Base-by-base conservation (phyloP, 2,888 invertebrate genomes). In the Drosophila koepferae region DNA sequence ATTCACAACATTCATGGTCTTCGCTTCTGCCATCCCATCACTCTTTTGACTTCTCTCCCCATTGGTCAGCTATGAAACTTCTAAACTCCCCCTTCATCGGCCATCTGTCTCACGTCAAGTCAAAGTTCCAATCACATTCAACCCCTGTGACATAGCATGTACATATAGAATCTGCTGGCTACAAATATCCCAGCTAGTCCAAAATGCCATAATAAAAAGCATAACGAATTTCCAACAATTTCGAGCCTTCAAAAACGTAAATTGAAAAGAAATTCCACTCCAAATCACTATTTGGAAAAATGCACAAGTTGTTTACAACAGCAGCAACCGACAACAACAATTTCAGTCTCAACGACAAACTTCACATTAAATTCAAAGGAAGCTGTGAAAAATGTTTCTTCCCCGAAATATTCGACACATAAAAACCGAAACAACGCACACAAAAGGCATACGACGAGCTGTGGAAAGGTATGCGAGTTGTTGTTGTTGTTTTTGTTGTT, bases 231-330 rank as follows among this genome's bases (percentile, higher is more conserved):
- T 51, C 44, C 12, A 63, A 68, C 69, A 80, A 77, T 76, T 81
- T 79, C 60, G 31, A 59, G 14, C 66, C 79, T 64, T 71, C 63
- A 10, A 58, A 67, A 70, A 23, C n/a, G 40, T 69, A 84, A 79
- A 81, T 80, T 81, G 78, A 79, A 82, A 78, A 73, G 69, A 78
- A 72, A 88, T 54, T 78, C n/a, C n/a, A n/a, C n/a, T n/a, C n/a
- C n/a, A n/a, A n/a, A n/a, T n/a, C n/a, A n/a, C n/a, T n/a, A 83
- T 71, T 85, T 83, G 90, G 80, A 91, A 90, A 85, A 89, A 81
- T 79, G 77, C 75, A 81, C 80, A 87, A 83, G 86, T 80, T 75
- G 74, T 86, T 86, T 86, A 73, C 87, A 80, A 23, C 62, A 49
- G 41, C 68, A 63, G 63, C 60, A 44, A 51, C 44, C 53, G 71